Evolutionary conservation across 2,888 invertebrate species (phyloP), one percentile per base, ranked within the genome.

Genomic region (Drosophila prostipennis): DNA sequence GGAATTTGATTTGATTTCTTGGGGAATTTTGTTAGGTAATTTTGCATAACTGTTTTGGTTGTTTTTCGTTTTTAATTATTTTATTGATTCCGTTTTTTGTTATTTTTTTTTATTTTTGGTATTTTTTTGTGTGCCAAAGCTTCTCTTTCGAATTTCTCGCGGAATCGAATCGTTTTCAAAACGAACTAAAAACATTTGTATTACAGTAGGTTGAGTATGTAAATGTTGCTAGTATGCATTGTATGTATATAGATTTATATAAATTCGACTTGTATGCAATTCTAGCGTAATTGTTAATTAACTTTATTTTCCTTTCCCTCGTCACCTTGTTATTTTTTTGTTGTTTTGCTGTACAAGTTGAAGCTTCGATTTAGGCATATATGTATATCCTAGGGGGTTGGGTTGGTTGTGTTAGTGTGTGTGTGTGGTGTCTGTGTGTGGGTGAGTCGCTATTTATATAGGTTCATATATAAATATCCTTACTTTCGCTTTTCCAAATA

Each of bases 241-340:
- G 48, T 70, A 55, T 71, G 46, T 46, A 46, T 46, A 70, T 80
- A 78, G 74, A 70, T 78, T 75, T 77, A 87, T 86, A 89, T 84
- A 84, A 84, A 84, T 84, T 84, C 84, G 84, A 84, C 88, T 89
- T 79, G 89, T 85, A 87, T 89, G 88, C 89, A 79, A 82, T 85
- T 89, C 76, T 89, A 89, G 88, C 89, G 72, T 86, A 72, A 77
- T 72, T 76, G 60, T 79, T 77, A 48, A 48, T 74, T 55, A 59
- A 60, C 55, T 51, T 68, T 69, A 49, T 61, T 67, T 71, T 63
- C 39, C 63, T 56, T 60, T 37, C 59, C 59, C 60, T 63, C 48
- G 49, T 68, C 10, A 32, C n/a, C n/a, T 29, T 13, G 14, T n/a
- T 26, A 45, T 69, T 43, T 36, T 36, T 54, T 39, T 73, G 37